phyloP scores from a whole-genome alignment of 2,113 vertebrate species.

The Aspidoscelis tigris region DNA sequence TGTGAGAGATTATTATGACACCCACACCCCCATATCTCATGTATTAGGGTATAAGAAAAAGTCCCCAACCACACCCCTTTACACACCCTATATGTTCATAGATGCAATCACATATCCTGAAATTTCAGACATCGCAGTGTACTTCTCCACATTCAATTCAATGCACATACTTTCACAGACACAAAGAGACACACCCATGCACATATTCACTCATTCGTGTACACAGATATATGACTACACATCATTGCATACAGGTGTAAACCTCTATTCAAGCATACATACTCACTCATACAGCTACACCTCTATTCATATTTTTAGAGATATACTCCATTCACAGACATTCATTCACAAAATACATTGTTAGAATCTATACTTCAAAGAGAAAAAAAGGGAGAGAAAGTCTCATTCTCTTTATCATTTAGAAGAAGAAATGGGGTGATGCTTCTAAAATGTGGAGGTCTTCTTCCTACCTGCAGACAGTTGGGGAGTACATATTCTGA shows the following conservation, averaged over 20 bases:
- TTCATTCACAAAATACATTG: background rate
- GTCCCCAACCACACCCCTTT: conserved; percentile 54
- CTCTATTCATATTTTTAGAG: conserved; percentile 29
- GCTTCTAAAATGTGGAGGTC: conserved; percentile 50
- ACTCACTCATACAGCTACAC: conserved; percentile 1
- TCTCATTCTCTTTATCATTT: conserved; percentile 31
- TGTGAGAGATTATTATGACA: too few species aligned
- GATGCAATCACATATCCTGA: background rate
- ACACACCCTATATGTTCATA: background rate
- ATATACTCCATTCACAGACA: background rate
- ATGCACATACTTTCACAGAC: conserved; percentile 23
- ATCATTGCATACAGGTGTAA: conserved; percentile 21
- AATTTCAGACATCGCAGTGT: background rate
- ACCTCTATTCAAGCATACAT: background rate
- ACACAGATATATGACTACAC: background rate
- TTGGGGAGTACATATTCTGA: conserved; percentile 21
- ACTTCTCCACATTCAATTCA: background rate
- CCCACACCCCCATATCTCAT: too few species aligned
- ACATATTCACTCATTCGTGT: background rate
- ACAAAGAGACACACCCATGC: conserved; percentile 36
- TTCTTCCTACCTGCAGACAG: conserved; percentile 36
- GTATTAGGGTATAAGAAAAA: conserved; percentile 3
- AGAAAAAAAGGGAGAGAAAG: background rate
- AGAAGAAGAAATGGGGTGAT: conserved; percentile 29
- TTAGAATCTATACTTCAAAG: background rate